phyloP scores from a whole-genome alignment of 2,797 vertebrate species.

The Paguma larvata region DNA sequence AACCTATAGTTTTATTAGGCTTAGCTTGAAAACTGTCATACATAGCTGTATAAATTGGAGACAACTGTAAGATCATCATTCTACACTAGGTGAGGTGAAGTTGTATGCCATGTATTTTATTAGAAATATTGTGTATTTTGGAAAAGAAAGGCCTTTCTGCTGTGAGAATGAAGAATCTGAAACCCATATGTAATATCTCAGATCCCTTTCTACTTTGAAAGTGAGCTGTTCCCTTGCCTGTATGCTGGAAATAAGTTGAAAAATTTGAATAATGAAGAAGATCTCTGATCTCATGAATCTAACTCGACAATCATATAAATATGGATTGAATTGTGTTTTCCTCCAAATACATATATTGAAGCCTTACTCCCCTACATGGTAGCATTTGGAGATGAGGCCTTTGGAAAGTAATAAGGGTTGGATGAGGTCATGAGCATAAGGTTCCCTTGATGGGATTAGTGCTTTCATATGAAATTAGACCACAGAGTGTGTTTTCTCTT shows the following conservation, averaged over 20 bases:
- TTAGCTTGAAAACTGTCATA: not conserved
- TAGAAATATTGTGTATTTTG: not conserved
- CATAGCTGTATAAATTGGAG: not conserved
- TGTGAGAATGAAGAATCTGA: not conserved
- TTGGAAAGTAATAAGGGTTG: not conserved
- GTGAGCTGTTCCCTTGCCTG: not conserved
- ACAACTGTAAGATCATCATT: not conserved
- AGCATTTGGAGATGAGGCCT: not conserved
- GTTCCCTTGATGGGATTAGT: not conserved
- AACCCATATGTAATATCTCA: not conserved
- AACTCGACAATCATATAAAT: not conserved
- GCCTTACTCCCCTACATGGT: no score
- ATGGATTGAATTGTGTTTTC: not conserved
- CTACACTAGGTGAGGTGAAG: not conserved
- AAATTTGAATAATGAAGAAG: not conserved
- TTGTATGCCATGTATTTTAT: not conserved
- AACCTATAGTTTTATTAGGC: not conserved
- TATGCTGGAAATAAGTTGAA: not conserved
- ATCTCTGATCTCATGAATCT: not conserved
- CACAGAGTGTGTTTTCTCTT: not conserved
- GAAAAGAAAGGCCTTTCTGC: not conserved
- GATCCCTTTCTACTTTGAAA: not conserved
- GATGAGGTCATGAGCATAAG: not conserved
- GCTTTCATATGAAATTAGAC: not conserved
- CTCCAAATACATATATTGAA: not conserved